Percentiles rank a stretch among this genome's conserved stretches.
phyloP scores from a whole-genome alignment of 2,797 vertebrate genomes.

The Halcyon chelicuti region DNA sequence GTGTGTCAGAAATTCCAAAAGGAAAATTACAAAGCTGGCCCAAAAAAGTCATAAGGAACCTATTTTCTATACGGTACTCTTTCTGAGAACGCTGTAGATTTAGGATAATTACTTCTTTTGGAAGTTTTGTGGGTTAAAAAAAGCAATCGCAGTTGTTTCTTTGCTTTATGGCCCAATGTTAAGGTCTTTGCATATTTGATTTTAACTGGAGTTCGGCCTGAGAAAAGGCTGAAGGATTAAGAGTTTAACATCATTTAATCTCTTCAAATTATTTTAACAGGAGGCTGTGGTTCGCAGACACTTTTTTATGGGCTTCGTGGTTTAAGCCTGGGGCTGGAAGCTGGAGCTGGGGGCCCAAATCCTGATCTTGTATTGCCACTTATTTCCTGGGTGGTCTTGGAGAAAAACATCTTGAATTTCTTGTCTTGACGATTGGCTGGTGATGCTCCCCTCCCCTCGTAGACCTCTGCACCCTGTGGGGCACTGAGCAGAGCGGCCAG shows the following conservation, averaged over 20 bases:
- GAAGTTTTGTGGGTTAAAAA: slow-evolving; percentile 42
- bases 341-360: not conserved
- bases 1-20: slow-evolving; percentile 38
- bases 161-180: not conserved
- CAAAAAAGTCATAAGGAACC: slow-evolving; percentile 38
- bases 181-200: slow-evolving; percentile 1
- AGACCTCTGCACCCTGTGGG: accelerated
- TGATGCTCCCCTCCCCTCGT: not conserved
- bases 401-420: not conserved
- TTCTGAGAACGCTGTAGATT: slow-evolving; percentile 36
- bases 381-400: slow-evolving; percentile 30
- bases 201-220: slow-evolving; percentile 6
- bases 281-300: not conserved
- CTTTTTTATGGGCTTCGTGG: accelerated
- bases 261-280: slow-evolving; percentile 14
- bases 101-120: slow-evolving; percentile 35
- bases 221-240: slow-evolving; percentile 28
- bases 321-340: not conserved
- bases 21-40: slow-evolving; percentile 21
- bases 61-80: slow-evolving; percentile 19
- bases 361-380: not conserved
- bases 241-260: slow-evolving; percentile 19
- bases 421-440: not conserved
- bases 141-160: not conserved
- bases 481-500: not conserved